phyloP scores from a whole-genome alignment of 1,140 invertebrate genomes.

The Bombus terrestris region DNA sequence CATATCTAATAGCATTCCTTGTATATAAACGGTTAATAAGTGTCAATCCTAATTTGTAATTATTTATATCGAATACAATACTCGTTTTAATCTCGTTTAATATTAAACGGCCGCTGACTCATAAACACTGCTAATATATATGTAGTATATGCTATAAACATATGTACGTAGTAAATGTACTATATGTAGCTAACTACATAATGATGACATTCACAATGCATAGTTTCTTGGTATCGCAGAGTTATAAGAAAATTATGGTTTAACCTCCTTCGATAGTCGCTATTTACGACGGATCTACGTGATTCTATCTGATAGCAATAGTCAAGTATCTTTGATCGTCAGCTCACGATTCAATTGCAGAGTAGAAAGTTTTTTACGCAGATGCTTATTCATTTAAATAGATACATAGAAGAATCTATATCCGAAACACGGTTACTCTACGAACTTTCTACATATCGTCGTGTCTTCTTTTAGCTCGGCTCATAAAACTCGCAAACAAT shows the following conservation, averaged over 20 bases:
- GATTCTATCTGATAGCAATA: no score
- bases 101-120: not conserved
- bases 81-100: not conserved
- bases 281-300: no score
- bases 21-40: not conserved
- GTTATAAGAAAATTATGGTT: conserved; percentile 10
- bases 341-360: not conserved
- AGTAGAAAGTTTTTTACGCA: not conserved
- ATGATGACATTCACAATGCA: not conserved
- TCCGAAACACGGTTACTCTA: not conserved
- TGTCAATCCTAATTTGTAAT: not conserved
- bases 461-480: no score
- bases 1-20: not conserved
- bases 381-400: not conserved
- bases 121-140: not conserved
- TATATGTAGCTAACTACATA: not conserved
- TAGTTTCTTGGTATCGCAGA: not conserved
- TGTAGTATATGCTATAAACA: no score
- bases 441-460: not conserved
- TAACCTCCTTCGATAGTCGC: not conserved
- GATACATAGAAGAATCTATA: not conserved
- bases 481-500: no score
- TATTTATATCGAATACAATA: not conserved
- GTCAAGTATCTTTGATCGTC: not conserved
- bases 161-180: no score